Conservation (phyloP, 64 coral and sea anemone genomes). For the Anthopleura sola region DNA sequence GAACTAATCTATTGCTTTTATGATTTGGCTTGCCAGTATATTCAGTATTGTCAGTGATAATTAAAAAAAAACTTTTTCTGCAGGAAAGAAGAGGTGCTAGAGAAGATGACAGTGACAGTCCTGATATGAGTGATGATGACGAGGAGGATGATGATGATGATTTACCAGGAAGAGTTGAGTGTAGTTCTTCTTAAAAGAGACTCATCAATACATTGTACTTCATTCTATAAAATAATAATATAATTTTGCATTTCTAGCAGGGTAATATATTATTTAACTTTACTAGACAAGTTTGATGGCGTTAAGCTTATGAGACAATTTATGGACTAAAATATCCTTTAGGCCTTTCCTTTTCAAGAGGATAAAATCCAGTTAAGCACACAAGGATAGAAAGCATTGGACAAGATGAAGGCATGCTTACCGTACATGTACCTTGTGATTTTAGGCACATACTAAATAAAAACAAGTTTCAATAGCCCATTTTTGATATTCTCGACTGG, state of each 20-base stretch:
- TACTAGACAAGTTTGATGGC: not conserved
- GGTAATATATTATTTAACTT: not conserved
- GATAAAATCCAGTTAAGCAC: not conserved
- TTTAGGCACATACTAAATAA: too few species aligned
- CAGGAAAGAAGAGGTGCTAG: slow-evolving; percentile 27
- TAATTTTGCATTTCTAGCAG: slow-evolving; percentile 2
- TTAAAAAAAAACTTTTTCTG: not conserved
- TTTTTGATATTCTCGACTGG: too few species aligned
- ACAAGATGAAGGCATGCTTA: too few species aligned
- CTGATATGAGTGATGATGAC: slow-evolving; percentile 24
- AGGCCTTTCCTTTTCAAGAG: not conserved
- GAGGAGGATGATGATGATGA: slow-evolving; percentile 47
- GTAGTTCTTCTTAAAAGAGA: slow-evolving; percentile 19
- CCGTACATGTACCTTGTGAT: too few species aligned
- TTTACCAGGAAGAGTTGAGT: slow-evolving; percentile 21
- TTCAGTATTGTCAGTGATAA: too few species aligned
- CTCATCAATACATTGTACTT: not conserved
- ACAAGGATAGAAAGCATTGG: not conserved
- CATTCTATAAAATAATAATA: not conserved
- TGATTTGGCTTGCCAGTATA: too few species aligned
- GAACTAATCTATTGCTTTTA: too few species aligned
- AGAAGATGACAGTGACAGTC: slow-evolving; percentile 50
- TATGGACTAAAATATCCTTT: not conserved
- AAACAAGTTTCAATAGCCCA: too few species aligned
- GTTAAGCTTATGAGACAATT: not conserved